These are phyloP conservation scores for Diabrotica undecimpunctata DNA, from an alignment of 1,140 invertebrate species.

Conservation along the genomic window DNA sequence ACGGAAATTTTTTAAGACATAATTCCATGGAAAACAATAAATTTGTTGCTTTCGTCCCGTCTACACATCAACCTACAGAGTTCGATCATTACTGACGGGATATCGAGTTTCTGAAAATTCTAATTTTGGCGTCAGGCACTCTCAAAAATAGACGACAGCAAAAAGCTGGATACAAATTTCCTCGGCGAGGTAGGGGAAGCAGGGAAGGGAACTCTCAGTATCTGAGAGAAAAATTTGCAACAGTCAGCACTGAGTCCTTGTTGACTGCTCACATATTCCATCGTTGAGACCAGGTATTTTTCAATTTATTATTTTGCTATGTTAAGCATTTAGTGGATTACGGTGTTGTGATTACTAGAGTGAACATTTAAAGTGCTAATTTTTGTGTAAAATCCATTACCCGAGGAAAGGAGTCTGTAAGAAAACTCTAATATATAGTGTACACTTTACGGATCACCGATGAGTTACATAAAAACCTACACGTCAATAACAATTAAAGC, in stretches of 20 bases:
- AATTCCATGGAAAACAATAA: background rate
- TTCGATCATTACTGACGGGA: background rate
- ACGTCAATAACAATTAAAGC: too few species aligned
- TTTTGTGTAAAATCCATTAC: background rate
- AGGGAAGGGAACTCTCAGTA: background rate
- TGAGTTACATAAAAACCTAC: too few species aligned
- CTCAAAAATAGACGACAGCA: conserved; percentile 8
- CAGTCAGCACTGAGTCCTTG: conserved; percentile 56
- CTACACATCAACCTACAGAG: background rate
- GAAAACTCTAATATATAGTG: too few species aligned
- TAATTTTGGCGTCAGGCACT: conserved; percentile 11
- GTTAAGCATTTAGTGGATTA: background rate
- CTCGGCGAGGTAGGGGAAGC: background rate
- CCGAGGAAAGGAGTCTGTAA: too few species aligned
- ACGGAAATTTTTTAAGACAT: too few species aligned
- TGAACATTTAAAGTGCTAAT: background rate
- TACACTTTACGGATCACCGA: too few species aligned
- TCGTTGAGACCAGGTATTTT: conserved; percentile 35
- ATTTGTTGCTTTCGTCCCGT: background rate
- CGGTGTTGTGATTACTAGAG: background rate
- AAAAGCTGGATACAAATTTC: conserved; percentile 5
- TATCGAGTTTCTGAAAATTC: conserved; percentile 16
- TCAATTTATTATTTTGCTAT: background rate
- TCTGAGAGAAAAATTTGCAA: conserved; percentile 29
- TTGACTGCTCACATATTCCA: conserved; percentile 53